Conservation (phyloP, 2,888 invertebrate species). For the Platycheirus albimanus region DNA sequence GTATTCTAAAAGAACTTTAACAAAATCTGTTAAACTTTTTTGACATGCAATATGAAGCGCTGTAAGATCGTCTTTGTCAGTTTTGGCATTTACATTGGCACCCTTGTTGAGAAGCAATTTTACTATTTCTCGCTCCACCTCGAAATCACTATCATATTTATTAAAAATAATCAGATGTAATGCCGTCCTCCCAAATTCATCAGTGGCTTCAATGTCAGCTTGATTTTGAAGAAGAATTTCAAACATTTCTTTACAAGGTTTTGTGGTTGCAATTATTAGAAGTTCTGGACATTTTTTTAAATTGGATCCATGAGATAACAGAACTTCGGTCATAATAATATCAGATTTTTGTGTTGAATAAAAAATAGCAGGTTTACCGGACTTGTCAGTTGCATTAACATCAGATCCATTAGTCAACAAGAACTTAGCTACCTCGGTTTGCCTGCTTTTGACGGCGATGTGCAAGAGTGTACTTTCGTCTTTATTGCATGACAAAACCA, state of each 20-base stretch:
- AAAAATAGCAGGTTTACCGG: neutral
- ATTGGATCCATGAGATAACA: neutral
- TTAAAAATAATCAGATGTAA: neutral
- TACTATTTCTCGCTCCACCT: neutral
- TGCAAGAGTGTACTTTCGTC: neutral
- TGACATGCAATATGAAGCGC: constrained; percentile 13
- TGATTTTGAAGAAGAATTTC: neutral
- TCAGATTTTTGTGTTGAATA: neutral
- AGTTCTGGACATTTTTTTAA: neutral
- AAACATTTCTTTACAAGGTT: neutral
- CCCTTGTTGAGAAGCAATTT: neutral
- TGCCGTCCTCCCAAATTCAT: neutral
- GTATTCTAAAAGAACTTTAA: constrained; percentile 21
- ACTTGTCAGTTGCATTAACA: neutral
- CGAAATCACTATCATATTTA: neutral
- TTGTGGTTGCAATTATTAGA: neutral
- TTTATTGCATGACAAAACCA: neutral
- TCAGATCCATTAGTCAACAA: neutral
- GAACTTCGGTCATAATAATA: neutral
- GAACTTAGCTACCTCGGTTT: neutral
- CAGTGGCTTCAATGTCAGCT: constrained; percentile 4
- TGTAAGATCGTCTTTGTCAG: neutral
- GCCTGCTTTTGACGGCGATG: neutral
- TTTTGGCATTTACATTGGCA: constrained; percentile 12
- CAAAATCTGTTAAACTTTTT: neutral